phyloP scores from a whole-genome alignment of 1,140 invertebrate genomes.

The Apis cerana region DNA sequence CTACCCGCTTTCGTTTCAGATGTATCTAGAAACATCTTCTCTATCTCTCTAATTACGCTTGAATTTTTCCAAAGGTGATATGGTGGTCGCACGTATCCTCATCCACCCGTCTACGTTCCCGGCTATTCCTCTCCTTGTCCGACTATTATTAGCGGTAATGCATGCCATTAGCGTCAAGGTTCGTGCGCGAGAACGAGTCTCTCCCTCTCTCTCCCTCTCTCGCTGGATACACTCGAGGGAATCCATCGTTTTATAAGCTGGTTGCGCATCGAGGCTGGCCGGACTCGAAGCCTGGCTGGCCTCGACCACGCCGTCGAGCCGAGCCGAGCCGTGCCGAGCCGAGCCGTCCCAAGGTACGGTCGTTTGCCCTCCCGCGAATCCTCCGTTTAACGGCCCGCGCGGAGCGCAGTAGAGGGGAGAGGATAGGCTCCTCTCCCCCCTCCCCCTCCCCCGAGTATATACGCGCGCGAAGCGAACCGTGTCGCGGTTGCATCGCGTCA shows the following conservation, averaged over 20 bases:
- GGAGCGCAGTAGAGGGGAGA: background rate
- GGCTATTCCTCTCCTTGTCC: constrained; percentile 18
- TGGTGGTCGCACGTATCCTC: constrained; percentile 47
- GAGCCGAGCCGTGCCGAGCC: too few relatives aligned
- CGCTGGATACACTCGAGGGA: constrained; percentile 58
- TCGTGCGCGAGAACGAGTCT: constrained; percentile 66
- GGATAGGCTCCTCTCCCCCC: background rate
- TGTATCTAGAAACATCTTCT: background rate
- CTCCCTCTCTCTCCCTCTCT: constrained; percentile 52
- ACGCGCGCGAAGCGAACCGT: constrained; percentile 64
- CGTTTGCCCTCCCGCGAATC: constrained; percentile 3
- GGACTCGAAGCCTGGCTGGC: constrained; percentile 6
- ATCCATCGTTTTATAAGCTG: constrained; percentile 61
- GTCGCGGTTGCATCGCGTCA: constrained; percentile 54
- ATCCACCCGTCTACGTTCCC: constrained; percentile 5
- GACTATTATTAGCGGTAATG: constrained; percentile 75
- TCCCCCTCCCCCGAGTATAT: background rate
- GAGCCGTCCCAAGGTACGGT: background rate
- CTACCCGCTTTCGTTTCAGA: too few relatives aligned
- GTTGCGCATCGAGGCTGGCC: constrained; percentile 37
- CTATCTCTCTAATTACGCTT: constrained; percentile 62
- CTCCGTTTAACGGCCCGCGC: background rate
- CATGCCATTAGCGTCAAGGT: constrained; percentile 77
- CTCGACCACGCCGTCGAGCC: background rate
- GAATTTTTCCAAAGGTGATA: constrained; percentile 63